phyloP scores from a whole-genome alignment of 2,888 invertebrate species.

The Eupeodes luniger region DNA sequence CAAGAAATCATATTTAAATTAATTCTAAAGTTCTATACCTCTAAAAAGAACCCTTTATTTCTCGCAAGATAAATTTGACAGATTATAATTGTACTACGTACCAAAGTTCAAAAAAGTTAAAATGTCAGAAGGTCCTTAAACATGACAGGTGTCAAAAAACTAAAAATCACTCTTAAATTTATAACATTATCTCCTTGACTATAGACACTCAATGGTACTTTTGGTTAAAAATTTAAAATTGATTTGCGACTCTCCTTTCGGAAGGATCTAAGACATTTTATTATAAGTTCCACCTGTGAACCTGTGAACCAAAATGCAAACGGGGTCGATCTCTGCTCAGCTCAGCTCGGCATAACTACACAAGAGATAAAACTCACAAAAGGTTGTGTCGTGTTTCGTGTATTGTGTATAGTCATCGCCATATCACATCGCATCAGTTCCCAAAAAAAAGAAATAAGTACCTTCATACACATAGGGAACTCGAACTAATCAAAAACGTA shows the following conservation, averaged over 20 bases:
- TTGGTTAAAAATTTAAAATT: constrained; percentile 60
- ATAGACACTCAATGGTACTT: neutral
- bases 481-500: constrained; percentile 58
- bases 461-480: constrained; percentile 12
- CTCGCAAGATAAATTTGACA: too few species aligned
- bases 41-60: too few species aligned
- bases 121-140: too few species aligned
- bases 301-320: neutral
- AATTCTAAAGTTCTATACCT: too few species aligned
- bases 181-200: neutral
- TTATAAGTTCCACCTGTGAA: constrained; percentile 70
- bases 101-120: too few species aligned
- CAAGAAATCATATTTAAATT: too few species aligned
- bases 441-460: constrained; percentile 36
- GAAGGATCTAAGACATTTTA: constrained; percentile 71
- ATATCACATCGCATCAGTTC: constrained; percentile 6
- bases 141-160: too few species aligned
- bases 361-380: constrained; percentile 64
- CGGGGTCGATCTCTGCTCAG: constrained; percentile 2
- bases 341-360: constrained; percentile 25
- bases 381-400: constrained; percentile 39
- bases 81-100: too few species aligned
- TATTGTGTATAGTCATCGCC: constrained; percentile 10
- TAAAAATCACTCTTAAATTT: too few species aligned
- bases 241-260: constrained; percentile 70